Conservation (phyloP, 2,888 invertebrate genomes). For the Leptinotarsa juncta region DNA sequence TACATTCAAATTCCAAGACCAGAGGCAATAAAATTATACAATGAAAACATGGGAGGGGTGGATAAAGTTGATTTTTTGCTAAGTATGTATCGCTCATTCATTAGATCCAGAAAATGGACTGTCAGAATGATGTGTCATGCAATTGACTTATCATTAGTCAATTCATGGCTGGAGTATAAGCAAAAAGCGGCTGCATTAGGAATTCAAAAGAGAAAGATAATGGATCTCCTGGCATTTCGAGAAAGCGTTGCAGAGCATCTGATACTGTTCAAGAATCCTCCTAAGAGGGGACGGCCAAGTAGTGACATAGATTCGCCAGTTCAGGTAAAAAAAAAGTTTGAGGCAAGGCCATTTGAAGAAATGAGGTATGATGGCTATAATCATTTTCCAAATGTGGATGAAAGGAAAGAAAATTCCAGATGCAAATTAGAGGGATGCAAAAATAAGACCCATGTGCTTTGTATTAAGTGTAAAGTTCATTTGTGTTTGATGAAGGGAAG, state of each 20-base stretch:
- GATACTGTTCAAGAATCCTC: constrained; percentile 15
- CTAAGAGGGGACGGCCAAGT: constrained; percentile 21
- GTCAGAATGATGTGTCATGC: constrained; percentile 12
- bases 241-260: constrained; percentile 17
- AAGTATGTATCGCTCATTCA: constrained; percentile 14
- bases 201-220: constrained; percentile 20
- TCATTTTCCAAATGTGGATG: constrained; percentile 15
- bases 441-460: constrained; percentile 22
- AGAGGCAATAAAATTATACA: constrained; percentile 16
- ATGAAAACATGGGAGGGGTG: constrained; percentile 18
- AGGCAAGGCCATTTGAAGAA: constrained; percentile 17
- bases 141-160: constrained; percentile 19
- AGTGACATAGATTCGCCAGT: constrained; percentile 12
- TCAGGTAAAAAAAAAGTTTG: constrained; percentile 16
- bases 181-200: not conserved
- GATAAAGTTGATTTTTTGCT: not conserved
- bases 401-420: constrained; percentile 21
- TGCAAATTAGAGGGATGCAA: constrained; percentile 25
- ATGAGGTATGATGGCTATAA: constrained; percentile 18
- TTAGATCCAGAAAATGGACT: constrained; percentile 20
- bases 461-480: constrained; percentile 21
- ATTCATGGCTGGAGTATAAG: constrained; percentile 23
- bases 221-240: constrained; percentile 17
- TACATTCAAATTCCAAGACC: constrained; percentile 11
- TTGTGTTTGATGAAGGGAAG: constrained; percentile 22